Evolutionary conservation across 1,140 invertebrate genomes (phyloP).

Genomic region (Trachymyrmex septentrionalis): DNA sequence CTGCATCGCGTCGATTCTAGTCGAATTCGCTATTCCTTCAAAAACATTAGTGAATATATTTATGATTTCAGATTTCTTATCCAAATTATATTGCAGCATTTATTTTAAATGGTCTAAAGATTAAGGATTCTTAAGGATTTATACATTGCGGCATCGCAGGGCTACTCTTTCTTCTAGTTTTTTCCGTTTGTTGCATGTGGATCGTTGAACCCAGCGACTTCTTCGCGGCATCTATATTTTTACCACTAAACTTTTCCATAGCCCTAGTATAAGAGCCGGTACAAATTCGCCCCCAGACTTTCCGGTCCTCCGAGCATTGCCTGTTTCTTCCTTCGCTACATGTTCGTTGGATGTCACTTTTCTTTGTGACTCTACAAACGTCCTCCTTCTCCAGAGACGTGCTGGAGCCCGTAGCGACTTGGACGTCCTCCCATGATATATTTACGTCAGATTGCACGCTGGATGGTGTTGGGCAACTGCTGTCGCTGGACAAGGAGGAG

Average conservation of each 20-base stretch:
- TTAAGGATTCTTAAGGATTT: slow-evolving; percentile 71
- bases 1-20: background rate
- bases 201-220: slow-evolving; percentile 70
- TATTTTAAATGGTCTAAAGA: slow-evolving; percentile 15
- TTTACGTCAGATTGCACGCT: slow-evolving; percentile 79
- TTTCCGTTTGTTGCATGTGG: slow-evolving; percentile 74
- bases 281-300: slow-evolving; percentile 85
- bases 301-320: slow-evolving; percentile 75
- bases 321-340: slow-evolving; percentile 70
- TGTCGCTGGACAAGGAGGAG: slow-evolving; percentile 81
- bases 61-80: background rate
- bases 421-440: slow-evolving; percentile 82
- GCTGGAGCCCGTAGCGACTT: slow-evolving; percentile 67
- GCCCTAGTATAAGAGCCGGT: slow-evolving; percentile 86
- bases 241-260: slow-evolving; percentile 85
- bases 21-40: slow-evolving; percentile 33
- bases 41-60: slow-evolving; percentile 14
- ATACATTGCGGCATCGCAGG: slow-evolving; percentile 80
- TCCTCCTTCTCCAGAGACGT: slow-evolving; percentile 79
- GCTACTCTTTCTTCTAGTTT: slow-evolving; percentile 82
- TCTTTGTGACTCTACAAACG: slow-evolving; percentile 31
- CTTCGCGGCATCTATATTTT: slow-evolving; percentile 68
- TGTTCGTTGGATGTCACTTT: slow-evolving; percentile 66
- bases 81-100: background rate
- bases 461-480: slow-evolving; percentile 78